These are phyloP conservation scores for Rhyzopertha dominica DNA, from an alignment of 1,140 invertebrate genomes.

Conservation along the genomic window DNA sequence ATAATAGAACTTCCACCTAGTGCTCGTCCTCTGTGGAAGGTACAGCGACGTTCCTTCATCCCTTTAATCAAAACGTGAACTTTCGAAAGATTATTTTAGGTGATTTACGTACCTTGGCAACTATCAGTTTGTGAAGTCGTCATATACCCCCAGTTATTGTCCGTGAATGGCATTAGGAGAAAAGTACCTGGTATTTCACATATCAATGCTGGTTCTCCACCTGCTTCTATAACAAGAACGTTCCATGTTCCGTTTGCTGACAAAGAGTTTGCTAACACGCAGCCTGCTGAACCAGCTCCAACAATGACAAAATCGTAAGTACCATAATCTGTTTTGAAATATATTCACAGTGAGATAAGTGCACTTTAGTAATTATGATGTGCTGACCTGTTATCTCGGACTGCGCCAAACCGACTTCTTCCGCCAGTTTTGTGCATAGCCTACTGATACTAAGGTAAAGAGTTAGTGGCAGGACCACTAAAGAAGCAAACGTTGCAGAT, in stretches of 20 bases:
- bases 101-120: slow-evolving; percentile 1
- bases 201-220: too few relatives aligned
- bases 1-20: slow-evolving; percentile 62
- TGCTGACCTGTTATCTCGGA: too few relatives aligned
- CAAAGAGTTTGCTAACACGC: slow-evolving; percentile 50
- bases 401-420: too few relatives aligned
- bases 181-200: too few relatives aligned
- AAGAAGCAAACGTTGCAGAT: too few relatives aligned
- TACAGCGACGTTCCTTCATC: slow-evolving; percentile 8
- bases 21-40: slow-evolving; percentile 44
- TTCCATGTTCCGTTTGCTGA: slow-evolving; percentile 22
- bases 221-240: slow-evolving; percentile 15
- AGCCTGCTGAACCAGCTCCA: slow-evolving; percentile 63
- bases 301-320: slow-evolving; percentile 51
- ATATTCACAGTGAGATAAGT: too few relatives aligned
- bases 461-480: too few relatives aligned
- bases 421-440: too few relatives aligned
- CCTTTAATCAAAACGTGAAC: slow-evolving; percentile 46
- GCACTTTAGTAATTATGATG: too few relatives aligned
- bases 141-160: slow-evolving; percentile 45
- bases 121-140: slow-evolving; percentile 5
- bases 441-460: too few relatives aligned
- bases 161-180: too few relatives aligned
- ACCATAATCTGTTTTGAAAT: slow-evolving; percentile 5
- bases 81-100: slow-evolving; percentile 43